Conservation (phyloP, 2,797 vertebrate genomes). For the Neoniphon sammara region DNA sequence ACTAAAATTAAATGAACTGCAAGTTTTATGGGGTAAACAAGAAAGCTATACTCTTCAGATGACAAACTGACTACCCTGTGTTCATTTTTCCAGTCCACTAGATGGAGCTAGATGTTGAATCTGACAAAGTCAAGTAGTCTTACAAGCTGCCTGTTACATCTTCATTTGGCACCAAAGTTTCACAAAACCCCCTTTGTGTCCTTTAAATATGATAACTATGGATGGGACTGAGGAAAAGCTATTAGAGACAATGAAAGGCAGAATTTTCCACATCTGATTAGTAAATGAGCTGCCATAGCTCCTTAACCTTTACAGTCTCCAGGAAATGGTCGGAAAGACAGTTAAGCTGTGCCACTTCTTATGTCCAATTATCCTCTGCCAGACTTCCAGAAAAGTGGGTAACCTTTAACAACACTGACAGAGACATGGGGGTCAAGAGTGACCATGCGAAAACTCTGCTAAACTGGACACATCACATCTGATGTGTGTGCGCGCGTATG, state of each 20-base stretch:
- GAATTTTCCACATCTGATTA: not conserved
- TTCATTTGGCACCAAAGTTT: not conserved
- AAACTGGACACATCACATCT: not conserved
- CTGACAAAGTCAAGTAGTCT: not conserved
- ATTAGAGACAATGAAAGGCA: not conserved
- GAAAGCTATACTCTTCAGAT: too few relatives aligned
- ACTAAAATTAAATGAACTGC: too few relatives aligned
- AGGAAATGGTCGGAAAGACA: not conserved
- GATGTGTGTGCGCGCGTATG: not conserved
- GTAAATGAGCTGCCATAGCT: slow-evolving; percentile 13
- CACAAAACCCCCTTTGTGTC: not conserved
- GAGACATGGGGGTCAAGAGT: slow-evolving; percentile 14
- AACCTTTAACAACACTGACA: slow-evolving; percentile 47
- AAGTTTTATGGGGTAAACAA: too few relatives aligned
- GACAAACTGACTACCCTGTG: too few relatives aligned
- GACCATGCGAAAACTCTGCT: not conserved
- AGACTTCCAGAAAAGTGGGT: slow-evolving; percentile 38
- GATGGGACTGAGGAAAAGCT: not conserved
- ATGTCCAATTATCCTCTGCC: slow-evolving; percentile 59
- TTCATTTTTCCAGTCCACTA: too few relatives aligned
- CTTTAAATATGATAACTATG: not conserved
- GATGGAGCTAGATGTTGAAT: too few relatives aligned
- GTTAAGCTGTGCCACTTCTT: slow-evolving; percentile 31
- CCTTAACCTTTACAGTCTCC: slow-evolving; percentile 12
- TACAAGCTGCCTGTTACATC: not conserved